Evolutionary conservation across 1,140 invertebrate species (phyloP), one percentile per base, ranked within the genome.

Genomic region (Diorhabda sublineata): DNA sequence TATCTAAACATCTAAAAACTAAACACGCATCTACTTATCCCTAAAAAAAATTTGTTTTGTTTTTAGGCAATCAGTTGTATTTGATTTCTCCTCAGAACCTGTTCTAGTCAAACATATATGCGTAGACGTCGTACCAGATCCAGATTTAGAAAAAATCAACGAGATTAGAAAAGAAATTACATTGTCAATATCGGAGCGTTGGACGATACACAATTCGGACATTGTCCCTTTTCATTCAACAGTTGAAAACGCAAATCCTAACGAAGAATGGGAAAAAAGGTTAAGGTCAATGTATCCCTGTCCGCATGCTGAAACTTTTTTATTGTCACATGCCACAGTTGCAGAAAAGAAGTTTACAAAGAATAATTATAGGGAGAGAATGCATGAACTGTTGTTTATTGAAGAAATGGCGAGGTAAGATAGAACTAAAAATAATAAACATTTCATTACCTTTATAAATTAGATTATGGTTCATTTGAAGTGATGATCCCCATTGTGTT

Each of bases 361-460:
- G 71, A 87, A 88, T 57, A 94, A 93, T 77, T 95, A 94, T 75
- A 83, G 88, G 47, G 86, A 89, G 3, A 85, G 91, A 76, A 90
- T 93, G 84, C 91, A 94, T 77, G 91, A 92, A 75, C 80, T 95
- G 69, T 82, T 94, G 0, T 89, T 86, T 69, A 87, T 94, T 11
- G 92, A 94, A 80, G 92, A 94, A 81, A 87, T 93, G 78, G 90
- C 91, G 7, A 52, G 47, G 47, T 52, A 4, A 52, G 47, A 2
- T 26, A 26, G 26, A 26, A 26, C 26, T 26, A 26, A 26, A 26
- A 26, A 26, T 26, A 26, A 26, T 26, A 26, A 26, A 26, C 26
- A 26, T 26, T 26, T 26, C 1, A 26, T 26, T 26, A 26, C 0
- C 26, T 26, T 26, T 26, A 11, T 26, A 26, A 26, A 26, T 26